A percentile compares a stretch with the other conserved stretches of the same genome.
Conservation (phyloP, 1,140 invertebrate species). For the Sinonovacula constricta region DNA sequence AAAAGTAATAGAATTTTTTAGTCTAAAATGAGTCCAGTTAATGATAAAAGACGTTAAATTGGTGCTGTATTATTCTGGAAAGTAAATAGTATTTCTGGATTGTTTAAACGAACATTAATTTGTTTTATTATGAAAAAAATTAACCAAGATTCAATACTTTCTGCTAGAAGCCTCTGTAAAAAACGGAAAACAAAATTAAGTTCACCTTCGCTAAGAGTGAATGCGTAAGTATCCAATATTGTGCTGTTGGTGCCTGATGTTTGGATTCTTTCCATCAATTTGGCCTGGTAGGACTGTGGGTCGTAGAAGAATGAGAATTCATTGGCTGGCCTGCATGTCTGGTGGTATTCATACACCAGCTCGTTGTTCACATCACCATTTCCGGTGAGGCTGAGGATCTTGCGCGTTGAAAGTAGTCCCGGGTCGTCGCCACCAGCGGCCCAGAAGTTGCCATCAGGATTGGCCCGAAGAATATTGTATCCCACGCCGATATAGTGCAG, state of each 20-base stretch:
- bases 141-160: too few relatives aligned
- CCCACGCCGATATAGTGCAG: conserved; percentile 56
- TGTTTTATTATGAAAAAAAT: too few relatives aligned
- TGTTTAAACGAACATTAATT: too few relatives aligned
- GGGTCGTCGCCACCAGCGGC: conserved; percentile 59
- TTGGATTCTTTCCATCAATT: conserved; percentile 46
- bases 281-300: conserved; percentile 59
- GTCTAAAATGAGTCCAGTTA: too few relatives aligned
- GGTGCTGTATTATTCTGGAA: too few relatives aligned
- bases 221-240: too few relatives aligned
- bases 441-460: conserved; percentile 57
- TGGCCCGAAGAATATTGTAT: conserved; percentile 58
- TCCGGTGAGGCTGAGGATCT: conserved; percentile 50
- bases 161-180: too few relatives aligned
- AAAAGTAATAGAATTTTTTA: too few relatives aligned
- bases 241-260: conserved; percentile 59
- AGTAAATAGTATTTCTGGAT: too few relatives aligned
- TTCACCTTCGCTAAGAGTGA: too few relatives aligned
- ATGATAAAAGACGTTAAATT: too few relatives aligned
- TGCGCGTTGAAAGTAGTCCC: conserved; percentile 57
- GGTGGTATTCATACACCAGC: conserved; percentile 51
- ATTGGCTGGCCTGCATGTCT: conserved; percentile 46
- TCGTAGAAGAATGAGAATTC: conserved; percentile 55
- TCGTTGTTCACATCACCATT: conserved; percentile 23
- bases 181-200: too few relatives aligned